A percentile compares a stretch with the other conserved stretches of the same genome.
These are phyloP conservation scores for Henricia sp. DNA, from an alignment of 53 echinoderm and acorn worm genomes.

Conservation along the genomic window DNA sequence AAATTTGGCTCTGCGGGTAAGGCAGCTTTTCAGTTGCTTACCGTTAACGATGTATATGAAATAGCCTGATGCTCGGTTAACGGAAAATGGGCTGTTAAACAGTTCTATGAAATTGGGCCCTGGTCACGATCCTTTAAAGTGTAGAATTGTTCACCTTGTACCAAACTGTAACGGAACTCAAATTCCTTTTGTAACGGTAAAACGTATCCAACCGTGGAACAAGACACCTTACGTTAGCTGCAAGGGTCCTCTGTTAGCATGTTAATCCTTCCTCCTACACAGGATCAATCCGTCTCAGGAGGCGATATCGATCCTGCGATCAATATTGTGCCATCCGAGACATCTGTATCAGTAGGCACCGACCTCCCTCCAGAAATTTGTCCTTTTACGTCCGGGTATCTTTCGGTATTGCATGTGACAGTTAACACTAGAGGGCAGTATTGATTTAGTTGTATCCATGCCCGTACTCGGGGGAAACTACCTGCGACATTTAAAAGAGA, in stretches of 20 bases:
- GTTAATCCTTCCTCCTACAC: conserved; percentile 29
- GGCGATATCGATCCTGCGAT: conserved; percentile 8
- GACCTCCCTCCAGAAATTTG: neutral
- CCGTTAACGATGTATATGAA: too few relatives aligned
- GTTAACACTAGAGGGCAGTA: conserved; percentile 36
- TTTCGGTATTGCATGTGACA: conserved; percentile 3
- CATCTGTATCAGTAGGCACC: neutral
- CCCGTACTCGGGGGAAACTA: neutral
- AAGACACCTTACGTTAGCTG: neutral
- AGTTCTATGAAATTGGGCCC: too few relatives aligned
- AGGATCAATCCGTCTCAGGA: conserved; percentile 11
- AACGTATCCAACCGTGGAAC: too few relatives aligned
- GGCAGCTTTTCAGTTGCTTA: too few relatives aligned
- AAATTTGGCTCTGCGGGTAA: too few relatives aligned
- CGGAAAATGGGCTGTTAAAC: too few relatives aligned
- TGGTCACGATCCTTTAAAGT: too few relatives aligned
- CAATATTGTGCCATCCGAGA: conserved; percentile 39
- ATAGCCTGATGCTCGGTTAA: too few relatives aligned
- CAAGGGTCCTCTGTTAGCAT: neutral
- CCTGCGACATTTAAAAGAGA: neutral
- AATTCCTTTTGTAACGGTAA: too few relatives aligned
- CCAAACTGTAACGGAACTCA: too few relatives aligned
- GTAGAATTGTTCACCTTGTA: too few relatives aligned
- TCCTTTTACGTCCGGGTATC: neutral
- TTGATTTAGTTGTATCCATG: conserved; percentile 38